Evolutionary conservation across 2,888 invertebrate genomes (phyloP), one percentile per base, ranked within the genome.

Genomic region (Yponomeuta malinellus): DNA sequence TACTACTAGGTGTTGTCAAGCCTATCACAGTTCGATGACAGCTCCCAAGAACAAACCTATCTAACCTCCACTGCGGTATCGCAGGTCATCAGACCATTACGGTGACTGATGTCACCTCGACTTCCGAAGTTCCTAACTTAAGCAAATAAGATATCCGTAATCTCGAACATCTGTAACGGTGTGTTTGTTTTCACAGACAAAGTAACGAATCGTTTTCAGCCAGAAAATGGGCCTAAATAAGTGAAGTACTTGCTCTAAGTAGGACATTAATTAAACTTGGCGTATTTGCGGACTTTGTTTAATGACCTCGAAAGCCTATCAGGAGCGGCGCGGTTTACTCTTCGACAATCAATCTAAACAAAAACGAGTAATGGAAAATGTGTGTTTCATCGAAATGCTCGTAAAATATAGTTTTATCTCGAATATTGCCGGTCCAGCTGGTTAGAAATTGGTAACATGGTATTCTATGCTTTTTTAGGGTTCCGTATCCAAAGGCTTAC

Each of bases 211-310:
- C 12, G 52, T 59, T 59, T 52, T 59, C 52, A 59, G 52, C 52
- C 52, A 15, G 52, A 15, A 59, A 59, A 59, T 59, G 52, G 3
- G 1, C 52, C 15, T 59, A 59, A 59, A 15, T 59, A 15, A 59
- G 12, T 59, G 52, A 59, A 15, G 52, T 59, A 59, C 52, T 1
- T 15, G 5, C 15, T 15, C 12, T 59, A 59, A 59, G 52, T 59
- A 59, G 52, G 52, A 3, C 52, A 59, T 59, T 59, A 59, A 59
- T 59, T 15, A 15, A 59, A 59, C 6, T 59, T 59, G 52, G 52
- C 52, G 52, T 59, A 59, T 59, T 59, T 59, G 52, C 52, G 15
- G 52, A 59, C 52, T 59, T 59, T 59, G 52, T 59, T 59, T 59
- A 59, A 59, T 59, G 52, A 12, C 52, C 52, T 59, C 52, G 15